Evolutionary conservation across 2,113 vertebrate species (phyloP).

Genomic region (Ovibos moschatus): DNA sequence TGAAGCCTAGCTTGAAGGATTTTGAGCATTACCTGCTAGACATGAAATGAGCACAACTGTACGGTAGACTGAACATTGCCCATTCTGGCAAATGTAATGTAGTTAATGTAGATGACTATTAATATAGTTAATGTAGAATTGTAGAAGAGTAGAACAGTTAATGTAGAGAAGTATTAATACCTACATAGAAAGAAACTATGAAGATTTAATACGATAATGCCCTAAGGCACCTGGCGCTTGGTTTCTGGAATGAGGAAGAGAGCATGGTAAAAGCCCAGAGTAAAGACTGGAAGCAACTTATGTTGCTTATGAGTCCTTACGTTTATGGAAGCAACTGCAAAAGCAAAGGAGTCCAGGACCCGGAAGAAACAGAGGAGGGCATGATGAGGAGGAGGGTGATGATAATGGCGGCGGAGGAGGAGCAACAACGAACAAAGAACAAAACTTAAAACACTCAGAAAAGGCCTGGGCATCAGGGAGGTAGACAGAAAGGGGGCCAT

Average conservation of each 20-base stretch:
- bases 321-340: neutral
- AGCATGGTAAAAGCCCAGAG: neutral
- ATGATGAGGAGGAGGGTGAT: accelerated
- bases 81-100: neutral
- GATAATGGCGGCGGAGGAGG: neutral
- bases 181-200: neutral
- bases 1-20: neutral
- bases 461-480: neutral
- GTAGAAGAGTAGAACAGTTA: neutral
- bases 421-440: neutral
- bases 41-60: neutral
- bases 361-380: neutral
- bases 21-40: neutral
- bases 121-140: neutral
- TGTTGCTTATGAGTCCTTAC: too few species aligned
- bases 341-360: neutral
- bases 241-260: neutral
- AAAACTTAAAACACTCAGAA: neutral
- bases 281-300: neutral
- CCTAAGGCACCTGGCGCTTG: neutral
- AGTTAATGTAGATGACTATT: neutral
- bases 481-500: neutral
- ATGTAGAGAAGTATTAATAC: neutral
- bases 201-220: neutral
- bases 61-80: neutral